Percentiles rank a stretch among this genome's conserved stretches.
Conservation (phyloP, 2,888 invertebrate species). For the Pelosia muscerda region DNA sequence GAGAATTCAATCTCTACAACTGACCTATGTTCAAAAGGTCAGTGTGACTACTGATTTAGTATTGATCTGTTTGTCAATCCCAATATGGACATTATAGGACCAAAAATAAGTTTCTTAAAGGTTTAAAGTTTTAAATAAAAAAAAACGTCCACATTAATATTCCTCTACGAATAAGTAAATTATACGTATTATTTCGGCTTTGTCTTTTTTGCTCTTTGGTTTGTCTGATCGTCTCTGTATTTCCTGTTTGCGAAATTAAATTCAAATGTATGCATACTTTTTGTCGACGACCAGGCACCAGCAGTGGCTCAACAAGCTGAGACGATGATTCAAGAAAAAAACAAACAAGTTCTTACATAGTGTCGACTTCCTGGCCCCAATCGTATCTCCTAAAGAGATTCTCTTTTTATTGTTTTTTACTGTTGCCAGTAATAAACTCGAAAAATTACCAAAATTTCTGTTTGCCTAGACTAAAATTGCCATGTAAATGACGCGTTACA, state of each 20-base stretch:
- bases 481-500: too few relatives aligned
- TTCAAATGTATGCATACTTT: slow-evolving; percentile 84
- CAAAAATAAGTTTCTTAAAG: not conserved
- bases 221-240: slow-evolving; percentile 71
- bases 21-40: not conserved
- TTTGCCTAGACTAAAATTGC: too few relatives aligned
- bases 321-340: slow-evolving; percentile 52
- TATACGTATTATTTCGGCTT: slow-evolving; percentile 42
- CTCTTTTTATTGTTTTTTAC: slow-evolving; percentile 25
- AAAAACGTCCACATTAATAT: slow-evolving; percentile 27
- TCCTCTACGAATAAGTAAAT: slow-evolving; percentile 37
- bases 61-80: not conserved
- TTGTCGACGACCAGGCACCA: slow-evolving; percentile 68
- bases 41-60: not conserved
- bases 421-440: not conserved
- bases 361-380: slow-evolving; percentile 64
- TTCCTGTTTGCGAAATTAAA: slow-evolving; percentile 82
- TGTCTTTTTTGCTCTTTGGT: slow-evolving; percentile 55
- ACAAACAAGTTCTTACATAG: slow-evolving; percentile 55
- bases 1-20: not conserved
- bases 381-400: slow-evolving; percentile 21
- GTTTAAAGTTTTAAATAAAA: not conserved
- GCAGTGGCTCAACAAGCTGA: slow-evolving; percentile 52
- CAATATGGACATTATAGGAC: not conserved
- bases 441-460: not conserved